Conservation (phyloP, 2,888 invertebrate genomes). For the Exephanes ischioxanthus region DNA sequence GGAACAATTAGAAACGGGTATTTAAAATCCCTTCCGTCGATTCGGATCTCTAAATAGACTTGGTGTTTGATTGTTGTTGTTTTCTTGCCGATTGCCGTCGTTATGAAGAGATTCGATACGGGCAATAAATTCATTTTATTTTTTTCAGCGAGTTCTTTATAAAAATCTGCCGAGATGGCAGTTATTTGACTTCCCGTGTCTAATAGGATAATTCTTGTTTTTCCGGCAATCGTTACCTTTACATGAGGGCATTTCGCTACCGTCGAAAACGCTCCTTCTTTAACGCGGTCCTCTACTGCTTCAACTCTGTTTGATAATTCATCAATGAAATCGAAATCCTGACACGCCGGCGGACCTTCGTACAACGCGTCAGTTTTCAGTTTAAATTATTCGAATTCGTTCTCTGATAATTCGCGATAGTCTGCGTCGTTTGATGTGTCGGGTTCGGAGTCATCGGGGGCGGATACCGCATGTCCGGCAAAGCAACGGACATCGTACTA, state of each 20-base stretch:
- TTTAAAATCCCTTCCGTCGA: neutral
- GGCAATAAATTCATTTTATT: constrained; percentile 20
- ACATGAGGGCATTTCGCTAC: constrained; percentile 24
- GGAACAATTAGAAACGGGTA: constrained; percentile 36
- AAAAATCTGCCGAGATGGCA: constrained; percentile 44
- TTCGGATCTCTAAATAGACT: neutral
- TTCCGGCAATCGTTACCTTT: neutral
- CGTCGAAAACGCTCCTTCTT: neutral
- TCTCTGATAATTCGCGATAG: constrained; percentile 6
- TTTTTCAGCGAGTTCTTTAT: neutral
- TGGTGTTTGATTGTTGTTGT: constrained; percentile 36
- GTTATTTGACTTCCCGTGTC: constrained; percentile 52
- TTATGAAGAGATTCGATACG: constrained; percentile 29
- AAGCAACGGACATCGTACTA: neutral
- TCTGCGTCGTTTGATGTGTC: neutral
- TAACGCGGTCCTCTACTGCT: neutral
- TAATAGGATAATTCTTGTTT: neutral
- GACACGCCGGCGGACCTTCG: constrained; percentile 38
- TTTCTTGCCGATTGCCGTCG: constrained; percentile 44
- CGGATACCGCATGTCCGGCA: constrained; percentile 41
- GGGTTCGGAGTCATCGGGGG: constrained; percentile 9
- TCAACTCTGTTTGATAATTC: constrained; percentile 23
- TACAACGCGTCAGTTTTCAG: constrained; percentile 33
- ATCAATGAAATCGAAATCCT: constrained; percentile 45
- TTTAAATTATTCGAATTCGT: constrained; percentile 41